A percentile compares a stretch with the other conserved stretches of the same genome.
Conservation (phyloP, 2,113 vertebrate species). For the Microcebus murinus region DNA sequence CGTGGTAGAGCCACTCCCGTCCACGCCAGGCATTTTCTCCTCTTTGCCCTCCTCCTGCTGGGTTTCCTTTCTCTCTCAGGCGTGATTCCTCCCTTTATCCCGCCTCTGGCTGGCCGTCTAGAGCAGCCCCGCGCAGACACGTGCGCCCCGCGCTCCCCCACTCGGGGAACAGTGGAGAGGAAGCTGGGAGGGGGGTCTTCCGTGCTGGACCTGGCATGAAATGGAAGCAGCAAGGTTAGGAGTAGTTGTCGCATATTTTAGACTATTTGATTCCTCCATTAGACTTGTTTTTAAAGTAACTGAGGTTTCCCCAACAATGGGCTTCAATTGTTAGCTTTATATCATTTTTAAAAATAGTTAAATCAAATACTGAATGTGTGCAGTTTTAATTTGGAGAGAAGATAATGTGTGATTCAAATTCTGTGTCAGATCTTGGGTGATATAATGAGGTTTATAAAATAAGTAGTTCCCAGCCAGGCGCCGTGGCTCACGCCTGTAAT, state of each 20-base stretch:
- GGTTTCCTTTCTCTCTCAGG: background rate
- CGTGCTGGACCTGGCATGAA: background rate
- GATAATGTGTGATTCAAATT: background rate
- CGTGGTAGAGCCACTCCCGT: background rate
- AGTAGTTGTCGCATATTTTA: background rate
- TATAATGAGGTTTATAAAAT: background rate
- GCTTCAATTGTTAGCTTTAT: background rate
- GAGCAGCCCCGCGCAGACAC: no score
- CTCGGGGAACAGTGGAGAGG: background rate
- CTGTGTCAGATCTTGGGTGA: background rate
- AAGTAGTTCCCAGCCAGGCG: background rate
- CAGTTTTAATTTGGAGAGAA: conserved; percentile 3
- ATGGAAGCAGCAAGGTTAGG: background rate
- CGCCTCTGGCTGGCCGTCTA: no score
- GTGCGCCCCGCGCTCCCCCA: no score
- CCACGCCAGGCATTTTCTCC: background rate
- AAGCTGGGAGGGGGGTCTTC: background rate
- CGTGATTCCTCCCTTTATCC: background rate
- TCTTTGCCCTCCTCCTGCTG: background rate
- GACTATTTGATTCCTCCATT: background rate
- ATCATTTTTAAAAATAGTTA: background rate
- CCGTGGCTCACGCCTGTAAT: no score
- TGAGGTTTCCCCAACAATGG: background rate
- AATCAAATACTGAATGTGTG: background rate
- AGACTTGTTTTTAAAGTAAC: background rate